Evolutionary conservation across 2,797 vertebrate species (phyloP), one percentile per base, ranked within the genome.

Genomic region (Poecilia gillii): DNA sequence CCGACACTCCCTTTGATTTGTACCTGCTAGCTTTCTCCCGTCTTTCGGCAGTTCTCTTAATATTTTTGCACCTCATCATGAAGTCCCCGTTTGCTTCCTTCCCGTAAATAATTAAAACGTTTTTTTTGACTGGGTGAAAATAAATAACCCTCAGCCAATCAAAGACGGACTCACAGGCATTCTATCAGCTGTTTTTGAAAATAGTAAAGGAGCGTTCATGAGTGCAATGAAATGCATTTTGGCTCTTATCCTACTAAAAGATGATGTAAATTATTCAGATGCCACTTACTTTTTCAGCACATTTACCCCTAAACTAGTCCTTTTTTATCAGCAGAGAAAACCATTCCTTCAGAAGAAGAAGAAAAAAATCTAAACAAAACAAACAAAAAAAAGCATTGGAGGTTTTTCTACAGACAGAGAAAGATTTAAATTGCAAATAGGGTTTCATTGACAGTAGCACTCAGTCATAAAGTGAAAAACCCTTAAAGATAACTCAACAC

Each of bases 191-290:
- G 72, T 36, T 75, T 76, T 77, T 72, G 75, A 90, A 88, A 92
- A 92, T 90, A 41, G 78, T 8, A 84, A 64, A 68, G 31, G 3
- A 74, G 78, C 74, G 73, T 72, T 73, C 36, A 53, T 78, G 72
- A 79, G 90, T 93, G 83, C 81, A 88, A 89, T 89, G 82, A 90
- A 90, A 81, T 84, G 81, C 71, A 80, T 81, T 43, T 73, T 57
- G 43, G 77, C 82, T 92, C 87, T 81, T 84, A 91, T 93, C 90
- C 82, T 83, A 86, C 78, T 92, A 85, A 91, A 88, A 90, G 89
- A 72, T 79, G 68, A 81, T 78, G 84, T 94, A 84, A 95, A 96
- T 95, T 87, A 95, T 95, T 95, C 84, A 94, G 83, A 77, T 81
- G 82, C 87, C 85, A 85, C 45, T 85, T 77, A 55, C 66, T 88